These are phyloP conservation scores for Tenualosa ilisha DNA, from an alignment of 2,797 vertebrate species.

Conservation along the genomic window DNA sequence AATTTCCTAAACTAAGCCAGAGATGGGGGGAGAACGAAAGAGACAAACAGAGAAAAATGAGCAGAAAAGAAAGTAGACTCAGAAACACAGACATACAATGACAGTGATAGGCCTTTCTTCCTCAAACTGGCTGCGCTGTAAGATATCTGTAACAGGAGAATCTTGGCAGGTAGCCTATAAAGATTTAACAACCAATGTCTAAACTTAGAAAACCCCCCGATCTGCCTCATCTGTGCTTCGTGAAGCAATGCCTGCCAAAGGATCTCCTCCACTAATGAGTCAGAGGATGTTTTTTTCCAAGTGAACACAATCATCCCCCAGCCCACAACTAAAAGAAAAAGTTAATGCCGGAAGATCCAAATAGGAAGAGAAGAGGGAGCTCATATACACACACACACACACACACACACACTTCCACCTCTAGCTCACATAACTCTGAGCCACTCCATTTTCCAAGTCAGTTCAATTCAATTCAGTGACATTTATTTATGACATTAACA, in stretches of 20 bases:
- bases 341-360: neutral
- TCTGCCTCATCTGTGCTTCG: neutral
- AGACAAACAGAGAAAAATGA: neutral
- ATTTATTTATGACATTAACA: neutral
- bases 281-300: neutral
- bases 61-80: slow-evolving; percentile 28
- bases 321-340: neutral
- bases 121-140: neutral
- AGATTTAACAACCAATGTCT: neutral
- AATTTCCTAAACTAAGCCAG: neutral
- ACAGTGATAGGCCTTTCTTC: neutral
- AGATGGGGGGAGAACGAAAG: neutral
- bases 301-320: neutral
- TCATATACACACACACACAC: neutral
- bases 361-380: neutral
- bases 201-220: neutral
- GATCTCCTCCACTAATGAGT: slow-evolving; percentile 2
- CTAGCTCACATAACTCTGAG: neutral
- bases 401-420: neutral
- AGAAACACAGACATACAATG: neutral
- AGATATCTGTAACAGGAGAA: neutral
- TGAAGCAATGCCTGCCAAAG: neutral
- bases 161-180: slow-evolving; percentile 8
- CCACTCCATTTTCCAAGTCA: neutral
- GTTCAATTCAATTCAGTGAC: neutral